Base-by-base conservation (phyloP, 2,888 invertebrate genomes). In the Hofmannophila pseudospretella region DNA sequence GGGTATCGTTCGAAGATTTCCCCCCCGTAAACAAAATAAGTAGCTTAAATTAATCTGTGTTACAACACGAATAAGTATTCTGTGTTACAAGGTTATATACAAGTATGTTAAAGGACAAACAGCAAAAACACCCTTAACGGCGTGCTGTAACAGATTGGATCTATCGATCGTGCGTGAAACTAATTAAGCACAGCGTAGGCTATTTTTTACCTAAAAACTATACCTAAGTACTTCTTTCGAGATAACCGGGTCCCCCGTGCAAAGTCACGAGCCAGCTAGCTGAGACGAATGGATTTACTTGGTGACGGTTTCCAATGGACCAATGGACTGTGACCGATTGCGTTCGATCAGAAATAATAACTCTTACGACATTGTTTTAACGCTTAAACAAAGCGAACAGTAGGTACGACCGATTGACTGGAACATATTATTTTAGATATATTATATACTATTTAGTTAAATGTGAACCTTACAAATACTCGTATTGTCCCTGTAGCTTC, bases 271-370 rank as follows among this genome's bases (percentile, higher is more conserved):
- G 40, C 38, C 26, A 20, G 23, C 38, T 23, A 12, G 5, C 49
- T 62, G 67, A 59, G 56, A 58, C 77, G 51, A 79, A 79, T 76
- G 49, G 52, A 77, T 77, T 62, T 63, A 51, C 59, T 55, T 51
- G 56, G 57, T 48, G 63, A 67, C 62, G 63, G 61, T 73, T 69
- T 67, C 66, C 55, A 69, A 67, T 51, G 58, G 51, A 44, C 48
- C 58, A 52, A 52, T 64, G 60, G 59, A 58, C 59, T 67, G 66
- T 67, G 57, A 67, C 71, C 37, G 66, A 68, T 70, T 67, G 66
- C 65, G 55, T 45, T 49, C 58, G 58, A 61, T 58, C 60, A 56
- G 56, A 63, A 64, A 64, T 60, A 60, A 61, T 58, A 62, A 60
- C 41, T 52, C 36, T 39, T 41, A 44, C 39, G 46, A 42, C 39